Evolutionary conservation across 2,888 invertebrate genomes (phyloP), one percentile per base, ranked within the genome.

Genomic region (Candidula unifasciata): DNA sequence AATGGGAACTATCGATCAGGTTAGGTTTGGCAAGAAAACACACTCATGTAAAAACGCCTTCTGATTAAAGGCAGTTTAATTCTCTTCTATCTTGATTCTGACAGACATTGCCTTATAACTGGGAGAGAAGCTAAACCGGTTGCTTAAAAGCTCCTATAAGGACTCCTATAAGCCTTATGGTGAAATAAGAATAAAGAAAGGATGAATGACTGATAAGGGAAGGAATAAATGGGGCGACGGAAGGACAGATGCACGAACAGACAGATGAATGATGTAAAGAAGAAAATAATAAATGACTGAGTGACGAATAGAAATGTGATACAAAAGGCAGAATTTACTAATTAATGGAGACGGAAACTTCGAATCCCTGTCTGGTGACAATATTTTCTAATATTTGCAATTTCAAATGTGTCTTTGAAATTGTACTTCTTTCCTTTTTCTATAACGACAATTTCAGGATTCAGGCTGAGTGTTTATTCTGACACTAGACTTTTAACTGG

Each of bases 1-100:
- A 74, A 74, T 54, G 21, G 54, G 74, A 54, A 74, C 30, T 74
- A 74, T 74, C 74, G 74, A 74, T 21, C 74, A 74, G 74, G 74
- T 21, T 44, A 30, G 54, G 21, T 16, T 30, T 30, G 18, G 16
- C 13, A n/a, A 68, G 27, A 52, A 54, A 54, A 37, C 8, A 71
- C 18, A 24, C n/a, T 74, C 18, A 74, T 54, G 54, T 30, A 18
- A 54, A 74, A 54, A 74, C 52, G 16, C 21, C 54, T 30, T 74
- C 30, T 54, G 24, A 16, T 3, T 33, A 60, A 1, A 5, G 54
- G 74, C n/a, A 27, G 54, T 74, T 52, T 74, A 27, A 74, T 54
- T 52, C 54, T 74, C 5, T 30, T 54, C 30, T 52, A 18, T 37
- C 57, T 24, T 8, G 76, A 18, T 57, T 33, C n/a, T 52, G 10